Evolutionary conservation across 2,797 vertebrate genomes (phyloP), one percentile per base, ranked within the genome.

Genomic region (Hydrolagus colliei): DNA sequence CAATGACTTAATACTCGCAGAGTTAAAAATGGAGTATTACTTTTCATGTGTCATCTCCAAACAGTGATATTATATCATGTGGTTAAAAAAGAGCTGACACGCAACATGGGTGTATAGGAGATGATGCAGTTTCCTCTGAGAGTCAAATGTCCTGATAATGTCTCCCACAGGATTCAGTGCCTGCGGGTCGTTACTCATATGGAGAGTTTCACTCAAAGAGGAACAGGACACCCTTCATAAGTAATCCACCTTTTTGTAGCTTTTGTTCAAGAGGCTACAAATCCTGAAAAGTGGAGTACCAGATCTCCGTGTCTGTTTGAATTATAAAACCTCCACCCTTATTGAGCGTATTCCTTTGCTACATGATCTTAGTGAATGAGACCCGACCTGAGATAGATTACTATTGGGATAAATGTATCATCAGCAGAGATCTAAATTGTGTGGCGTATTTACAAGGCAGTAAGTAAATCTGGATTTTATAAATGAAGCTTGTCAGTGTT

Each of bases 331-430:
- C 16, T 32, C 61, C 61, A 22, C 35, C 1, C 7, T 13, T 63
- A 32, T 63, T 12, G 14, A 22, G 6, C 22, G 16, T 13, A 16
- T n/a, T 80, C 12, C 63, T 80, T 80, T 65, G 62, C 22, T 65
- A 80, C 13, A 65, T 80, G 78, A 80, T 80, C 62, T 63, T 18
- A 14, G 61, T 80, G 13, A 80, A 80, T 27, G 59, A 80, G 1
- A 41, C 5, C 20, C 18, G 16, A 27, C 77, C 77, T 9, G 62
- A 80, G 77, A 65, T 80, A 27, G 22, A 80, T 80, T 67, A 80
- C 32, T 16, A 74, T 35, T 74, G 22, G 73, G 12, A 74, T 27
- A 65, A 80, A 80, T 32, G 20, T 9, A 80, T 52, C 41, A 52
- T 52, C 41, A 52, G 41, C 41, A 52, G 41, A 52, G 41, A 52